These are phyloP conservation scores for Thalassarche chlororhynchos DNA, from an alignment of 2,113 vertebrate species.

Conservation along the genomic window DNA sequence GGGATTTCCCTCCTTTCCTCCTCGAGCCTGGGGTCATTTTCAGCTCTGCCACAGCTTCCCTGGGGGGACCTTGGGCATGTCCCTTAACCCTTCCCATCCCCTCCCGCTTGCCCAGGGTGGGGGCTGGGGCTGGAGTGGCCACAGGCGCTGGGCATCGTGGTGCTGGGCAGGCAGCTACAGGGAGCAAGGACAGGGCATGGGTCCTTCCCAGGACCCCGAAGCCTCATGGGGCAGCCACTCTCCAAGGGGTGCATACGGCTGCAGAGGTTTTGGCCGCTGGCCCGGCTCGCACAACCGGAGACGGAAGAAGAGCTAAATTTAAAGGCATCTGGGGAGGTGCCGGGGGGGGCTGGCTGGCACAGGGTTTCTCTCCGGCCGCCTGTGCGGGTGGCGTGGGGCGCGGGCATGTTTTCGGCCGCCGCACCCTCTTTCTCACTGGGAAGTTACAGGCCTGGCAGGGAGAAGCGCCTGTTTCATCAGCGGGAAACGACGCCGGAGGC, in stretches of 20 bases:
- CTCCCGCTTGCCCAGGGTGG: rapidly evolving
- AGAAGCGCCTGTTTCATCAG: neutral
- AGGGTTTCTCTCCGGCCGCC: neutral
- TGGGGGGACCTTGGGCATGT: neutral
- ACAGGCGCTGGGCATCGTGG: rapidly evolving
- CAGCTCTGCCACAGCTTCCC: neutral
- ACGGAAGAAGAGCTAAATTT: slow-evolving; percentile 14
- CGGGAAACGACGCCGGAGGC: neutral
- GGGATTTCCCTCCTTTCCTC: neutral
- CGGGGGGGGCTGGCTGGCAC: rapidly evolving
- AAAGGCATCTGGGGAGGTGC: neutral
- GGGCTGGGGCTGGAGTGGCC: neutral
- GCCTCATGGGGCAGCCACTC: neutral
- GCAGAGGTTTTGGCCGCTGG: neutral
- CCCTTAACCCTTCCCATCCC: neutral
- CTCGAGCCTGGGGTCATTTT: neutral
- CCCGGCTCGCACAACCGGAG: neutral
- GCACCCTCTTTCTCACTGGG: neutral
- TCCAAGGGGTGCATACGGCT: neutral
- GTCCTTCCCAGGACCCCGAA: neutral
- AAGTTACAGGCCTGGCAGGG: neutral
- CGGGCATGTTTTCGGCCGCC: rapidly evolving
- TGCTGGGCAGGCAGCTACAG: neutral
- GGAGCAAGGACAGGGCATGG: neutral
- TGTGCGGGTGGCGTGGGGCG: neutral